A percentile compares a stretch with the other conserved stretches of the same genome.
phyloP scores from a whole-genome alignment of 2,888 invertebrate species.

The Listrodromus nycthemerus region DNA sequence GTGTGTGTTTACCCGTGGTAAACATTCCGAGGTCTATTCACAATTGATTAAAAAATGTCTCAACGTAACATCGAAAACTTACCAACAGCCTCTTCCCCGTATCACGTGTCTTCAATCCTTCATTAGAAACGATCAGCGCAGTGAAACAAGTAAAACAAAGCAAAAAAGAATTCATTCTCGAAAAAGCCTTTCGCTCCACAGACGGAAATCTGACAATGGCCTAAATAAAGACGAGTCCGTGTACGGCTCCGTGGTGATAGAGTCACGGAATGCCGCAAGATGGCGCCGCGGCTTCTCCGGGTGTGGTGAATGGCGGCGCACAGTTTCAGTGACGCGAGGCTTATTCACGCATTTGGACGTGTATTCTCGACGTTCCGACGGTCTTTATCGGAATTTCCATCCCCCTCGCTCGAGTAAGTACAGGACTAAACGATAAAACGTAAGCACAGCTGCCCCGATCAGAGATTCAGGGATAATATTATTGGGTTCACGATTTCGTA shows the following conservation, averaged over 20 bases:
- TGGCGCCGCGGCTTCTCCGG: slow-evolving; percentile 57
- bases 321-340: slow-evolving; percentile 66
- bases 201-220: slow-evolving; percentile 63
- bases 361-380: not conserved
- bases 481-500: not conserved
- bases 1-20: not conserved
- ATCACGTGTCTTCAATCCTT: not conserved
- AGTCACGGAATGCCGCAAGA: slow-evolving; percentile 45
- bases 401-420: slow-evolving; percentile 54
- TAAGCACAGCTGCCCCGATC: not conserved
- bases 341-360: slow-evolving; percentile 64
- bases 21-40: not conserved
- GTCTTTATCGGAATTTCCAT: slow-evolving; percentile 18
- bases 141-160: not conserved
- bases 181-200: slow-evolving; percentile 18
- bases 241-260: slow-evolving; percentile 50
- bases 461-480: not conserved
- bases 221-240: slow-evolving; percentile 65
- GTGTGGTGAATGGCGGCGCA: slow-evolving; percentile 57
- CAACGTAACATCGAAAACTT: not conserved
- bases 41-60: not conserved
- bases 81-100: not conserved
- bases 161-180: not conserved
- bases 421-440: not conserved
- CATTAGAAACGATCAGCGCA: not conserved